Conservation (phyloP, 2,797 vertebrate genomes). For the Taeniopygia guttata region DNA sequence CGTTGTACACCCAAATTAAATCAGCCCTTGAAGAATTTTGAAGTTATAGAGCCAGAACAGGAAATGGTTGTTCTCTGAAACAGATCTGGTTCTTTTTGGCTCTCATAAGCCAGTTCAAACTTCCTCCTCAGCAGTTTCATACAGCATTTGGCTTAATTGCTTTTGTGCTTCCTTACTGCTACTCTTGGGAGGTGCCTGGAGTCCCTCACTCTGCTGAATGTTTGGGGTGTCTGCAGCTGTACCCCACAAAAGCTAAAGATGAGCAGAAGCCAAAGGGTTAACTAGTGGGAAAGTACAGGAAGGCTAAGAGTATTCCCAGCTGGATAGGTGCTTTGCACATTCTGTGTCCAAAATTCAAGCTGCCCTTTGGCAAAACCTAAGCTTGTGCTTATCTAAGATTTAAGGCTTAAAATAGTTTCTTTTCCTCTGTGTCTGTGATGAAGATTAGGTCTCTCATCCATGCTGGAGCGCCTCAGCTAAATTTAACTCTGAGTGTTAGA, state of each 20-base stretch:
- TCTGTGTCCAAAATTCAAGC: background rate
- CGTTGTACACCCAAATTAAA: background rate
- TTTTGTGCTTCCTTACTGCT: background rate
- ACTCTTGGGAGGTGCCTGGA: background rate
- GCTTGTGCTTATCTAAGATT: background rate
- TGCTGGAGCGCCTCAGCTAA: background rate
- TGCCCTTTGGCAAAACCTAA: background rate
- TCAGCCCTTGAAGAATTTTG: background rate
- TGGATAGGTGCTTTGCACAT: background rate
- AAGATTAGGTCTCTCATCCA: slow-evolving; percentile 15
- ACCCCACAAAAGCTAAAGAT: background rate
- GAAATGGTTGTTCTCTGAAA: background rate
- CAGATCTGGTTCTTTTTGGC: background rate
- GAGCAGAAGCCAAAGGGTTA: background rate
- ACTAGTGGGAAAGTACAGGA: background rate
- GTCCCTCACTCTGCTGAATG: background rate
- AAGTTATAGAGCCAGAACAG: background rate
- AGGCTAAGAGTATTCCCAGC: background rate
- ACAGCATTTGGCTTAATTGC: background rate
- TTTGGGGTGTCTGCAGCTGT: background rate
- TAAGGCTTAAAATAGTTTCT: background rate
- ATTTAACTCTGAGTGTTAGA: background rate
- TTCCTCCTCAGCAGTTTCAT: background rate
- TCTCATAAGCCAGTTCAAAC: background rate
- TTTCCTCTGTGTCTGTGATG: background rate